These are phyloP conservation scores for Drosophila kuntzei DNA, from an alignment of 2,888 invertebrate species.

Conservation along the genomic window DNA sequence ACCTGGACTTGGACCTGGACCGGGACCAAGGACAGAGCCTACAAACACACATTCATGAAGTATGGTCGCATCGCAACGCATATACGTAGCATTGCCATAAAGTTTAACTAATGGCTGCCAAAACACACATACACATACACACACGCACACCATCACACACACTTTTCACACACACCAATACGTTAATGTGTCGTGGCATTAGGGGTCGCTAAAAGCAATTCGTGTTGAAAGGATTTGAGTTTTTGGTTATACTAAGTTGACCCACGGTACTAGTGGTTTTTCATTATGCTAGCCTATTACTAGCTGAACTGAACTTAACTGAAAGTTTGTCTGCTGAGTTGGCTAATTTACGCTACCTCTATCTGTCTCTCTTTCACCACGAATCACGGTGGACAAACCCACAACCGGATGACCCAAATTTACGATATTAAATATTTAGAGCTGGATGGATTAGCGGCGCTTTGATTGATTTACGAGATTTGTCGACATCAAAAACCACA, in stretches of 20 bases:
- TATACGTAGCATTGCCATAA: conserved; percentile 24
- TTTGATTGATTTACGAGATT: conserved; percentile 69
- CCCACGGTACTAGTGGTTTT: conserved; percentile 11
- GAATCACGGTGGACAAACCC: conserved; percentile 27
- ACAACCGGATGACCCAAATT: conserved; percentile 34
- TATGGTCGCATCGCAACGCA: conserved; percentile 6
- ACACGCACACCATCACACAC: conserved; percentile 20
- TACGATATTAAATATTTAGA: conserved; percentile 65
- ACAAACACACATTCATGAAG: conserved; percentile 1
- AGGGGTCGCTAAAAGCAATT: conserved; percentile 57
- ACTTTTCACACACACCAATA: conserved; percentile 32
- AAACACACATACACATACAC: conserved; percentile 24
- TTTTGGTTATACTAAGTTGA: conserved; percentile 5
- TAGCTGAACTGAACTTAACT: not conserved
- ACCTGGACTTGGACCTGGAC: not conserved
- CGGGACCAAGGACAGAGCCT: not conserved
- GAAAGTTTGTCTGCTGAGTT: conserved; percentile 22
- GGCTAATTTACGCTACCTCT: conserved; percentile 42
- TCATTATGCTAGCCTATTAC: conserved; percentile 24
- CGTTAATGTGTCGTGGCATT: conserved; percentile 47
- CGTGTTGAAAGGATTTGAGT: conserved; percentile 75
- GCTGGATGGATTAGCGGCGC: conserved; percentile 12
- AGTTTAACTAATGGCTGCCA: conserved; percentile 64
- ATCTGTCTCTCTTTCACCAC: not conserved
- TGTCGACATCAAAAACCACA: conserved; percentile 42